A percentile compares a stretch with the other conserved stretches of the same genome.
phyloP scores from a whole-genome alignment of 2,113 vertebrate species.

The Monopterus albus region DNA sequence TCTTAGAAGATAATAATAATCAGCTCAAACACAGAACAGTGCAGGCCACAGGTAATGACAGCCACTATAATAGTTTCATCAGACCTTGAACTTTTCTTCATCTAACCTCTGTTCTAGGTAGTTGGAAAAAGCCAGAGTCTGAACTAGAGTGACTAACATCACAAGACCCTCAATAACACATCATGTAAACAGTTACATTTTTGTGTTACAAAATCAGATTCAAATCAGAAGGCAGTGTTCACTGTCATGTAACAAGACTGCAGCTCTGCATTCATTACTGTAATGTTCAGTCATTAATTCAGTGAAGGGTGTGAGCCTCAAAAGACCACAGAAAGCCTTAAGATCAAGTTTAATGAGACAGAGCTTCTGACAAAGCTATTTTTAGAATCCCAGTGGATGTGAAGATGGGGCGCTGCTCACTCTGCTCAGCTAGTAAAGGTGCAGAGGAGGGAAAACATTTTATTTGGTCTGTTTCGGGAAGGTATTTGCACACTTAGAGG shows the following conservation, averaged over 20 bases:
- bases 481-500: neutral
- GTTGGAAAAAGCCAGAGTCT: no score
- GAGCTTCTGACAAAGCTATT: conserved; percentile 26
- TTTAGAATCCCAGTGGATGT: conserved; percentile 22
- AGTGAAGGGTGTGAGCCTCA: conserved; percentile 1
- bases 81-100: no score
- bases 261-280: conserved; percentile 13
- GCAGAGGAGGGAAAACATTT: neutral
- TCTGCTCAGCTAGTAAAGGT: neutral
- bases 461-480: neutral
- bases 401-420: neutral
- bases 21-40: no score
- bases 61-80: no score
- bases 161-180: no score
- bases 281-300: conserved; percentile 29
- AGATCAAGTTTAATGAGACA: conserved; percentile 37
- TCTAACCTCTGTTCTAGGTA: no score
- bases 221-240: neutral
- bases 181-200: neutral
- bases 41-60: no score
- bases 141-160: no score
- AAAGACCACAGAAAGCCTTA: conserved; percentile 25
- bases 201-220: neutral
- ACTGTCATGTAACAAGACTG: conserved; percentile 11
- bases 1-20: no score